These are phyloP conservation scores for Gadopsis bispinosus DNA, from an alignment of 2,797 vertebrate species.

Conservation along the genomic window DNA sequence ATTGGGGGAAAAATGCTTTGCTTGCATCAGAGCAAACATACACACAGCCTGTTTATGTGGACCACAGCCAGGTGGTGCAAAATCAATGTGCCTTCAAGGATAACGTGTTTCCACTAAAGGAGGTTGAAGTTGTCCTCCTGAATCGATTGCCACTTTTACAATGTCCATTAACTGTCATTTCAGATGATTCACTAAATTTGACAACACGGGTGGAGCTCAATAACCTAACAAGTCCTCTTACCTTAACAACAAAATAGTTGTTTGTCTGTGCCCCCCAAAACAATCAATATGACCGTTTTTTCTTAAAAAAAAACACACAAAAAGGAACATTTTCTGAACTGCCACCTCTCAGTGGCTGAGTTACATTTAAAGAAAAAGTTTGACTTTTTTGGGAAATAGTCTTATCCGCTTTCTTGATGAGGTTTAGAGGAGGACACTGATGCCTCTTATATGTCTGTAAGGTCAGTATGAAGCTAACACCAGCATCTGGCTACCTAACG, in stretches of 20 bases:
- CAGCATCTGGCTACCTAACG: background rate
- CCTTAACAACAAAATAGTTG: slow-evolving; percentile 9
- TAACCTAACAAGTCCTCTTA: slow-evolving; percentile 12
- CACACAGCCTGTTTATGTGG: slow-evolving; percentile 7
- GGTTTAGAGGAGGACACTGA: background rate
- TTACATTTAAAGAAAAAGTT: background rate
- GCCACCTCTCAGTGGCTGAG: background rate
- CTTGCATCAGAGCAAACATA: background rate
- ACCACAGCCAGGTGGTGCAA: slow-evolving; percentile 15
- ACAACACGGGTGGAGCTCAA: slow-evolving; percentile 26
- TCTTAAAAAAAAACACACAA: background rate
- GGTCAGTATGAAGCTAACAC: background rate
- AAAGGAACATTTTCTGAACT: background rate
- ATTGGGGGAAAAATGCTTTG: background rate
- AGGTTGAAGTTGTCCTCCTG: slow-evolving; percentile 34
- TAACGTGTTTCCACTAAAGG: slow-evolving; percentile 38
- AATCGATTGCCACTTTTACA: slow-evolving; percentile 33
- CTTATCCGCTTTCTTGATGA: background rate
- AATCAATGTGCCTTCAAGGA: slow-evolving; percentile 45
- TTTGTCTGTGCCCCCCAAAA: background rate
- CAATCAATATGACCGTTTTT: slow-evolving; percentile 11
- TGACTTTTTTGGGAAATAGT: background rate
- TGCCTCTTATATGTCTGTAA: background rate
- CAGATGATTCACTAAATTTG: slow-evolving; percentile 40
- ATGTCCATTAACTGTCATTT: slow-evolving; percentile 54